A percentile compares a stretch with the other conserved stretches of the same genome.
These are phyloP conservation scores for Malurus melanocephalus DNA, from an alignment of 2,113 vertebrate genomes.

Conservation along the genomic window DNA sequence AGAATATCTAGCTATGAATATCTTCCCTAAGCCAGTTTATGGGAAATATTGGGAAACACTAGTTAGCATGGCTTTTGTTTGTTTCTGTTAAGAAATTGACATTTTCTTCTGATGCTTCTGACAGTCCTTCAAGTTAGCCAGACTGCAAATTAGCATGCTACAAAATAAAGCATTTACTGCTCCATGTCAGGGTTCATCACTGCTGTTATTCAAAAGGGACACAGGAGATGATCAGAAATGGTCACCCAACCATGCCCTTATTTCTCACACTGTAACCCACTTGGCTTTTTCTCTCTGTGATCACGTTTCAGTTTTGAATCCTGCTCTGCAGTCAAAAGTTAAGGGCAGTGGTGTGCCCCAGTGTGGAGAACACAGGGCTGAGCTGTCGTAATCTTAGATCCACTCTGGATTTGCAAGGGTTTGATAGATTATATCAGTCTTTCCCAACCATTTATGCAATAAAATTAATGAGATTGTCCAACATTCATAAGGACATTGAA, in stretches of 20 bases:
- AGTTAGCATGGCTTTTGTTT: not conserved
- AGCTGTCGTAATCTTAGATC: not conserved
- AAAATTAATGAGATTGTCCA: not conserved
- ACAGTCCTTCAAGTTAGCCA: not conserved
- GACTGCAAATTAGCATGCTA: not conserved
- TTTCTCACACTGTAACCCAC: not conserved
- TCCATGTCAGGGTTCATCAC: not conserved
- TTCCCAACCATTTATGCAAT: not conserved
- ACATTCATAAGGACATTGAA: not conserved
- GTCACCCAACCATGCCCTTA: rapidly evolving
- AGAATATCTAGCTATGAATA: not conserved
- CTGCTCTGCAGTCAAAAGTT: not conserved
- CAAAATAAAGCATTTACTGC: not conserved
- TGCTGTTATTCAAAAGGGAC: not conserved
- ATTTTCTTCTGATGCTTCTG: not conserved
- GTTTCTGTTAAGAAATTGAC: not conserved
- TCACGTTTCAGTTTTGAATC: not conserved
- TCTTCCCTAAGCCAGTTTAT: not conserved
- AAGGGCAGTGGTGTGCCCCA: not conserved
- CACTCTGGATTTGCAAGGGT: not conserved
- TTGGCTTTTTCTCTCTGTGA: not conserved
- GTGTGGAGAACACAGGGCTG: not conserved
- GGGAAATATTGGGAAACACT: not conserved
- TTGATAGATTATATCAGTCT: not conserved
- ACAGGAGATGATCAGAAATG: not conserved